These are phyloP conservation scores for Petrocephalus schoutedeni DNA, from an alignment of 2,797 vertebrate genomes.

Conservation along the genomic window DNA sequence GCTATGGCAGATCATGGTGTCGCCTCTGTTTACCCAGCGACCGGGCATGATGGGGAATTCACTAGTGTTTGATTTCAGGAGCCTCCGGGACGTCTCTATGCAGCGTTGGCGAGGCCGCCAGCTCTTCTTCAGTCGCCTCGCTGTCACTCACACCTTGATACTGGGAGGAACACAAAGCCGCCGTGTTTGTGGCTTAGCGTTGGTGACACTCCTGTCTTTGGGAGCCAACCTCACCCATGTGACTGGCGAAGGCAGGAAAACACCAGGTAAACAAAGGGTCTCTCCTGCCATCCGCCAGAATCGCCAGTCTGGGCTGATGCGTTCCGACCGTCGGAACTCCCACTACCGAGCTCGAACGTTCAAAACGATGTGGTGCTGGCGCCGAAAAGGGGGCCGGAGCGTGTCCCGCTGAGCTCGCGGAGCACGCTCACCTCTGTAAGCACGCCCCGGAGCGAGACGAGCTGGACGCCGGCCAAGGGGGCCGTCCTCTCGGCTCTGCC, in stretches of 20 bases:
- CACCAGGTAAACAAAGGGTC: slow-evolving; percentile 9
- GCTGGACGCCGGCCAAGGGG: not conserved
- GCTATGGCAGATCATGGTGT: not conserved
- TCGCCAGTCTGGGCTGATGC: not conserved
- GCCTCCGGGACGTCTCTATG: slow-evolving; percentile 25
- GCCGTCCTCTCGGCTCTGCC: not conserved
- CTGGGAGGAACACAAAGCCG: not conserved
- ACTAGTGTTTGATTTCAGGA: not conserved
- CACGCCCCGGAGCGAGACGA: not conserved
- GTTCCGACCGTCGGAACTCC: not conserved
- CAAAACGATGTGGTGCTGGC: too few relatives aligned
- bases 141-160: slow-evolving; percentile 34
- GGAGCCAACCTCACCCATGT: slow-evolving; percentile 28
- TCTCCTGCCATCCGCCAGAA: not conserved
- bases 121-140: not conserved
- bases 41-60: not conserved
- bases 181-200: slow-evolving; percentile 23
- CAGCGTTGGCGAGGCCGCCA: slow-evolving; percentile 22
- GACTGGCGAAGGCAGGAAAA: not conserved
- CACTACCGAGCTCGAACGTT: too few relatives aligned
- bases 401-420: not conserved
- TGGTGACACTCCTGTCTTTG: slow-evolving; percentile 34
- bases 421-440: not conserved
- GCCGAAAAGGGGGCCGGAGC: not conserved
- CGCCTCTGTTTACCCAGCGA: not conserved